phyloP scores from a whole-genome alignment of 2,113 vertebrate genomes.

The Oostethus manadensis region DNA sequence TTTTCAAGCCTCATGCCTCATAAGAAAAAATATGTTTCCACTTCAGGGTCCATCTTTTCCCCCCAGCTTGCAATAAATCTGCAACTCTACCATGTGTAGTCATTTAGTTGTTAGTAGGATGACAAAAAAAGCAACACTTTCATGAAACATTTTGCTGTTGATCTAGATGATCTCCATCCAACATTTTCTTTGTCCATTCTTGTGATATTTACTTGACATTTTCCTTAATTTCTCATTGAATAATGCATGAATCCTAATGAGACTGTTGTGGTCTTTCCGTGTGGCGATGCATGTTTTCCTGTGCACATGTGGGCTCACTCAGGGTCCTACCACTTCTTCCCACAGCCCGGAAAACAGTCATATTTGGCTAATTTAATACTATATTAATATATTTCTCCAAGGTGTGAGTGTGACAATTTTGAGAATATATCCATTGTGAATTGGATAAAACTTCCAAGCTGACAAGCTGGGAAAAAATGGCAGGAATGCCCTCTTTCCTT shows the following conservation, averaged over 20 bases:
- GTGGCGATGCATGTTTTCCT: background rate
- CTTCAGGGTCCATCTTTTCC: constrained; percentile 32
- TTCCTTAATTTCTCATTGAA: background rate
- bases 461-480: too few relatives aligned
- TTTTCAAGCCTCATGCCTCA: constrained; percentile 41
- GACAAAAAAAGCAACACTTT: background rate
- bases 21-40: background rate
- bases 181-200: background rate
- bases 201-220: background rate
- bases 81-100: background rate
- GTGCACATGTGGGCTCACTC: background rate
- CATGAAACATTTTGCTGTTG: background rate
- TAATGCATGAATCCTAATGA: constrained; percentile 3
- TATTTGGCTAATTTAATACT: constrained; percentile 1
- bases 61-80: constrained; percentile 8
- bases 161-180: background rate
- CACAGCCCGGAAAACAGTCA: background rate
- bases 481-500: too few relatives aligned
- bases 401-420: background rate
- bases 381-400: background rate
- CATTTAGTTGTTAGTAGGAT: background rate
- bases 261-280: background rate
- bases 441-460: too few relatives aligned
- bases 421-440: too few relatives aligned
- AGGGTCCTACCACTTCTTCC: background rate